Percentiles rank a stretch among this genome's conserved stretches.
These are phyloP conservation scores for Calosoma granatense DNA, from an alignment of 1,140 invertebrate species.

Conservation along the genomic window DNA sequence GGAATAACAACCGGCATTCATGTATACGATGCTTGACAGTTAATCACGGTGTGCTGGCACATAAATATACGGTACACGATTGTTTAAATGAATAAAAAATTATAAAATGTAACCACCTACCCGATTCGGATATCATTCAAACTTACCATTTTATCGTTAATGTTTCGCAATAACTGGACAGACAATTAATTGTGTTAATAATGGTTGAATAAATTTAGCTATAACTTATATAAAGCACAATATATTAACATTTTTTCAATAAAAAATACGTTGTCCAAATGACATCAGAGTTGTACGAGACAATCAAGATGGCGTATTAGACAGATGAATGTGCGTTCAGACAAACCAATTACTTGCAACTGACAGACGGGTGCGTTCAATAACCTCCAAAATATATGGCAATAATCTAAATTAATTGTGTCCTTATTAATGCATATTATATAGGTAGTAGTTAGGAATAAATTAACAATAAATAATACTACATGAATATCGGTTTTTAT, in stretches of 20 bases:
- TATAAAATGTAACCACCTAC: slow-evolving; percentile 2
- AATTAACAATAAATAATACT: background rate
- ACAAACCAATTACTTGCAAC: background rate
- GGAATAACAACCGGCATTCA: too few species aligned
- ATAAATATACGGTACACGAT: too few species aligned
- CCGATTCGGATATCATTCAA: background rate
- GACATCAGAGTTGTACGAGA: background rate
- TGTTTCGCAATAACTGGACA: background rate
- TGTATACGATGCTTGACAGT: too few species aligned
- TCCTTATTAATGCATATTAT: background rate
- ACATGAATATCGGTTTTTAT: background rate
- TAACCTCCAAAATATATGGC: background rate
- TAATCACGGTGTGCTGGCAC: too few species aligned
- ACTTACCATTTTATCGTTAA: background rate
- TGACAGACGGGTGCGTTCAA: background rate
- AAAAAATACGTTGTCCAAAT: background rate
- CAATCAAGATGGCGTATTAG: background rate
- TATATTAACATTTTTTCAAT: slow-evolving; percentile 4
- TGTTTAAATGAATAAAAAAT: background rate
- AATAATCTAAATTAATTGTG: background rate
- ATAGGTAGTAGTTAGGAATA: background rate
- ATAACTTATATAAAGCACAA: background rate
- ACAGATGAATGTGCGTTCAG: background rate
- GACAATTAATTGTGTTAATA: background rate
- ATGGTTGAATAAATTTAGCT: background rate